Conservation (phyloP, 2,113 vertebrate species). For the Anguilla japonica region DNA sequence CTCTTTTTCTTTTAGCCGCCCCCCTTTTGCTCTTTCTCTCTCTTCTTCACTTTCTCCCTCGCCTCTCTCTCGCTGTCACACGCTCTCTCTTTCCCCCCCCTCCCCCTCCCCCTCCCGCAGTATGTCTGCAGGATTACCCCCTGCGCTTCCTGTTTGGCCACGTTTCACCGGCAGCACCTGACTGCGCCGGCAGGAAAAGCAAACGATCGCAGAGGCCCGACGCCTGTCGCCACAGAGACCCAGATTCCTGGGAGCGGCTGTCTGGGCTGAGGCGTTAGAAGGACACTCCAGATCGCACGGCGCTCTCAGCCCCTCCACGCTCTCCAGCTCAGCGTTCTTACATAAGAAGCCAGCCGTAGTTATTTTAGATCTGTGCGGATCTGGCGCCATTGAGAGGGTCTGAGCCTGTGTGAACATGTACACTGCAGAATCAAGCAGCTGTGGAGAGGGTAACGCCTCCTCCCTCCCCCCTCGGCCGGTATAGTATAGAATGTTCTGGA, state of each 20-base stretch:
- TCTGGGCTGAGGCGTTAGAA: background rate
- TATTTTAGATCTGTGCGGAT: constrained; percentile 49
- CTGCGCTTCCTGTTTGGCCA: constrained; percentile 64
- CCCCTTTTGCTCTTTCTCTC: background rate
- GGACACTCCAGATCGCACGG: constrained; percentile 2
- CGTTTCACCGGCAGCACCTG: constrained; percentile 60
- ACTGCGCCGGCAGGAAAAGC: constrained; percentile 56
- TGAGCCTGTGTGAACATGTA: background rate
- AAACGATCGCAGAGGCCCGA: constrained; percentile 43
- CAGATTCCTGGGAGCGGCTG: background rate
- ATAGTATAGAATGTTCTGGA: background rate
- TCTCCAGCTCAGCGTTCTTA: constrained; percentile 42
- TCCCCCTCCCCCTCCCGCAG: background rate
- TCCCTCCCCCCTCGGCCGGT: too few relatives aligned
- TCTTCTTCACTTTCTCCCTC: background rate
- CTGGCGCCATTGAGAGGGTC: background rate
- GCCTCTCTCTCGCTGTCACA: constrained; percentile 9
- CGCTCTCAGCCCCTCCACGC: constrained; percentile 15
- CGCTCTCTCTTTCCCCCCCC: background rate
- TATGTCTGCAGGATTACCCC: constrained; percentile 30
- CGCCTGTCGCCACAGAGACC: background rate
- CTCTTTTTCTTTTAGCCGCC: background rate
- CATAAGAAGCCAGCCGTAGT: constrained; percentile 52
- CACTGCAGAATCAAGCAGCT: background rate
- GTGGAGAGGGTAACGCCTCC: background rate